These are phyloP conservation scores for Bolinopsis microptera DNA, from an alignment of 37 sponge, comb jelly and placozoan species.

Conservation along the genomic window DNA sequence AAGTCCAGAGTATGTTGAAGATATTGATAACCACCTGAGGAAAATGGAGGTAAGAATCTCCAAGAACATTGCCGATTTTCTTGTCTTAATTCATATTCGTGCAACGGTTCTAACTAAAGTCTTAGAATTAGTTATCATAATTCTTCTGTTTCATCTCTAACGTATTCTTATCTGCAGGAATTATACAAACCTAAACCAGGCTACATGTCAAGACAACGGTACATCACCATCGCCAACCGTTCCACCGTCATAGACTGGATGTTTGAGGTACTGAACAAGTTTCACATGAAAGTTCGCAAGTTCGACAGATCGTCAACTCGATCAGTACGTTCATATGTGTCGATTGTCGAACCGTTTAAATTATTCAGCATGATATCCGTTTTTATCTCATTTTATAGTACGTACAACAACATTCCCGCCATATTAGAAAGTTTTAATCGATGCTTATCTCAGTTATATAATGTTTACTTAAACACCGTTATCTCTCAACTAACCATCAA, in stretches of 20 bases:
- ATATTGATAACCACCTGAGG: conserved; percentile 12
- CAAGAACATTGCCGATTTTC: neutral
- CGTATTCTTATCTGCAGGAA: neutral
- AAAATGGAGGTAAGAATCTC: neutral
- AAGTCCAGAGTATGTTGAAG: conserved; percentile 31
- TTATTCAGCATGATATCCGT: too few species aligned
- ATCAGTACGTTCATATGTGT: neutral
- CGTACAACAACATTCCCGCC: too few species aligned
- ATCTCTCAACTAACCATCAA: neutral
- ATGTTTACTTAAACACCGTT: too few species aligned
- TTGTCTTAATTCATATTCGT: neutral
- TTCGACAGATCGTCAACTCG: neutral
- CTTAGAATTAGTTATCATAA: neutral
- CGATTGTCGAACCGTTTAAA: too few species aligned
- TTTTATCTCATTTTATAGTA: too few species aligned
- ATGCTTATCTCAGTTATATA: too few species aligned
- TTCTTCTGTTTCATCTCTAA: too few species aligned
- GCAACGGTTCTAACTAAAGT: neutral
- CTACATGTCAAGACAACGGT: conserved; percentile 38
- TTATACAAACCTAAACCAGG: neutral
- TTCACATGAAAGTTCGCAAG: neutral
- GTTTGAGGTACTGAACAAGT: conserved; percentile 16
- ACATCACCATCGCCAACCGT: neutral
- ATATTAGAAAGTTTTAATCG: too few species aligned
- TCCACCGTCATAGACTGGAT: conserved; percentile 45